These are phyloP conservation scores for Vulpes ferrilata DNA, from an alignment of 2,113 vertebrate species.

Conservation along the genomic window DNA sequence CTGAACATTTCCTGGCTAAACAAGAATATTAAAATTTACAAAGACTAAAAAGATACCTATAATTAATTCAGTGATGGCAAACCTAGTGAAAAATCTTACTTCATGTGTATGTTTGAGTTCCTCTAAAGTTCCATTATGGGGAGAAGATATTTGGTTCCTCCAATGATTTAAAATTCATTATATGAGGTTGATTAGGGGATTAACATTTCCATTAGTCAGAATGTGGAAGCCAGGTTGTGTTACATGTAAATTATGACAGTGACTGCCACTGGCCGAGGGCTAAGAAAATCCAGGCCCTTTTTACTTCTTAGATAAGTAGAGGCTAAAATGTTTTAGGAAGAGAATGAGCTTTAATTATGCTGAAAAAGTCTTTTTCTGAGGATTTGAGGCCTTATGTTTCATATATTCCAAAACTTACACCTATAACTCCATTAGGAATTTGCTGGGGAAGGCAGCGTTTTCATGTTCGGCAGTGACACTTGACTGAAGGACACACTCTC, in stretches of 20 bases:
- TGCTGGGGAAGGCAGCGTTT: background rate
- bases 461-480: background rate
- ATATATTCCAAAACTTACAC: background rate
- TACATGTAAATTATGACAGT: rapidly evolving
- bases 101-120: background rate
- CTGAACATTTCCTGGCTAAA: background rate
- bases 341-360: background rate
- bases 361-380: background rate
- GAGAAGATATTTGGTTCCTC: background rate
- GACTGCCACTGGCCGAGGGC: background rate
- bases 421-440: background rate
- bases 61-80: background rate
- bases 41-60: background rate
- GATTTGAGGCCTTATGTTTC: background rate
- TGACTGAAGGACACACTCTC: background rate
- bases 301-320: background rate
- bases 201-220: background rate
- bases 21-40: background rate
- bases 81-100: background rate
- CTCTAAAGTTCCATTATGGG: background rate
- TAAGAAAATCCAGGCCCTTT: background rate
- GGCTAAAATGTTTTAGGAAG: background rate
- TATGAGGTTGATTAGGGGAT: background rate
- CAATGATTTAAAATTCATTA: background rate
- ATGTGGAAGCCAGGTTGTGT: background rate